Evolutionary conservation across 2,113 vertebrate genomes (phyloP).

Genomic region (Trematomus loennbergii): DNA sequence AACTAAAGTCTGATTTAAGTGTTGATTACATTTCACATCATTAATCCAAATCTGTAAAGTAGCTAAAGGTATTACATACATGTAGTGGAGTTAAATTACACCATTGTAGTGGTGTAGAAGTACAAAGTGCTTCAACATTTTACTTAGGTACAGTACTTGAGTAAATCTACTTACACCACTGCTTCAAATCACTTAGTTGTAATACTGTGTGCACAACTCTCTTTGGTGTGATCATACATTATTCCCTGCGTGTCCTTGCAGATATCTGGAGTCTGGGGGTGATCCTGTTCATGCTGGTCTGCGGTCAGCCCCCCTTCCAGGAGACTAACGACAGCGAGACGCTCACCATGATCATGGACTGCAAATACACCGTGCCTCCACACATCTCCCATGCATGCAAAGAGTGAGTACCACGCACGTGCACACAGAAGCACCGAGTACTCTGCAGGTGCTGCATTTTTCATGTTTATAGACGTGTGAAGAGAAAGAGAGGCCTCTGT

Average conservation of each 20-base stretch:
- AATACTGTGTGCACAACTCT: not conserved
- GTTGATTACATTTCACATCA: no score
- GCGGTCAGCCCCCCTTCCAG: constrained; percentile 97
- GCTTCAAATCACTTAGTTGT: not conserved
- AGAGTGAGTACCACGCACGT: constrained; percentile 84
- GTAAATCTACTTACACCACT: no score
- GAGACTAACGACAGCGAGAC: constrained; percentile 99
- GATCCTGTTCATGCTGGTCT: constrained; percentile 99
- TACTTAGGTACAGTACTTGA: no score
- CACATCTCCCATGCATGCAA: constrained; percentile 94
- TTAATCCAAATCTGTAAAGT: no score
- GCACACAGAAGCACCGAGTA: constrained; percentile 53
- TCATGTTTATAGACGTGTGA: constrained; percentile 74
- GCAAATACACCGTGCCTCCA: constrained; percentile 94
- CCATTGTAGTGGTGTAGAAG: no score
- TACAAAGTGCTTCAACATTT: no score
- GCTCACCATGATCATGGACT: constrained; percentile 99
- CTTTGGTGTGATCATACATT: not conserved
- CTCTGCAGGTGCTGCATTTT: constrained; percentile 81
- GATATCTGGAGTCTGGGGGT: constrained; percentile 99
- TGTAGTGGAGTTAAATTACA: no score
- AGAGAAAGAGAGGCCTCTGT: constrained; percentile 39
- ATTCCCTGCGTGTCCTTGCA: constrained; percentile 66
- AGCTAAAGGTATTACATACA: no score
- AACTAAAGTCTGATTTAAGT: no score